phyloP scores from a whole-genome alignment of 92 coral and sea anemone species.

The Heteractis magnifica region DNA sequence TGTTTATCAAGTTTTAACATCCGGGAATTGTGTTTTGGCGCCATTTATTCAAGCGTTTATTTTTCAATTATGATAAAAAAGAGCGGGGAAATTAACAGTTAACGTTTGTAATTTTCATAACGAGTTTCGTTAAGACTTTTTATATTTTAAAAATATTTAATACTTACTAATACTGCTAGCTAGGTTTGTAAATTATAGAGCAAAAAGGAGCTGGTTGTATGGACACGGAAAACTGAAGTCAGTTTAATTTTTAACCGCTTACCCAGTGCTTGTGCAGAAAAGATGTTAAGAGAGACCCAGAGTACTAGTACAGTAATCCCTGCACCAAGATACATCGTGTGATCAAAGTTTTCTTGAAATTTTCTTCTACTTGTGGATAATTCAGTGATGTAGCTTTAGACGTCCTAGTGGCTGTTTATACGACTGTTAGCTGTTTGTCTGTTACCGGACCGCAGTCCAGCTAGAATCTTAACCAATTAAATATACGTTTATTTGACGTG shows the following conservation, averaged over 20 bases:
- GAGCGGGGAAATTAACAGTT: slow-evolving; percentile 1
- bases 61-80: background rate
- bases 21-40: background rate
- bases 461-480: background rate
- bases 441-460: background rate
- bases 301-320: background rate
- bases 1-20: background rate
- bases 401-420: background rate
- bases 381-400: background rate
- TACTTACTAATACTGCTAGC: background rate
- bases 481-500: background rate
- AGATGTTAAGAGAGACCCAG: background rate
- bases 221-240: background rate
- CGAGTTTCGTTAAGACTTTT: background rate
- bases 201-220: background rate
- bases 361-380: background rate
- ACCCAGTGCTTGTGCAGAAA: background rate
- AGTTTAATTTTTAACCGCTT: background rate
- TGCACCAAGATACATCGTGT: background rate
- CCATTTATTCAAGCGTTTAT: background rate
- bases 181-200: no score
- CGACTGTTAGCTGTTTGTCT: background rate
- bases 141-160: background rate
- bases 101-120: background rate
- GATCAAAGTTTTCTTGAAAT: background rate